Evolutionary conservation across 2,888 invertebrate species (phyloP).

Genomic region (Caradrina kadenii): DNA sequence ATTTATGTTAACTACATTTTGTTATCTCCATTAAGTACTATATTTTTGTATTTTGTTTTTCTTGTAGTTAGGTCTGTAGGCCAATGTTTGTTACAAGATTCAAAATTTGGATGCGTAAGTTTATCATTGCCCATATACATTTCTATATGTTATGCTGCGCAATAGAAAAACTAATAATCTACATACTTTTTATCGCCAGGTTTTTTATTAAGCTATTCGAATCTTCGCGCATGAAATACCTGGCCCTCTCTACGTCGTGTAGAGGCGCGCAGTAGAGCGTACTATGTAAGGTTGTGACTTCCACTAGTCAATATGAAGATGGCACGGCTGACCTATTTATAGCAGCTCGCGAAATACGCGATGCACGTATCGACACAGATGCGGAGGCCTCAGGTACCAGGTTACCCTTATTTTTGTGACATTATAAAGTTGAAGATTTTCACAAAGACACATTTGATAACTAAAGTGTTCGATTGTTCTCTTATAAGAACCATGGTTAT

Average conservation of each 20-base stretch:
- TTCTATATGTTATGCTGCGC: too few relatives aligned
- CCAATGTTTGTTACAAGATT: too few relatives aligned
- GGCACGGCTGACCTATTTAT: conserved; percentile 62
- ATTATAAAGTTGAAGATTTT: neutral
- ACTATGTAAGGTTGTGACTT: conserved; percentile 37
- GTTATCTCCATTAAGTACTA: too few relatives aligned
- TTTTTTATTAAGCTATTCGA: neutral
- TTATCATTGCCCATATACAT: too few relatives aligned
- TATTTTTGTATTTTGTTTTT: too few relatives aligned
- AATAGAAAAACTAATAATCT: too few relatives aligned
- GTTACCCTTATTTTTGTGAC: neutral
- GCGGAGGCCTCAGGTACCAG: conserved; percentile 10
- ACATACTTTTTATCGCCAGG: neutral
- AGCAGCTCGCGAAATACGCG: conserved; percentile 50
- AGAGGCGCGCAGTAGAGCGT: conserved; percentile 4
- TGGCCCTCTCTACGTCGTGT: neutral
- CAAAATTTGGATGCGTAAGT: too few relatives aligned
- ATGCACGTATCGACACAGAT: conserved; percentile 58
- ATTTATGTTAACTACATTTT: too few relatives aligned
- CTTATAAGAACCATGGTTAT: too few relatives aligned
- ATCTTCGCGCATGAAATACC: neutral
- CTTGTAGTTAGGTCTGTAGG: too few relatives aligned
- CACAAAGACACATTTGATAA: too few relatives aligned
- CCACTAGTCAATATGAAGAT: conserved; percentile 65
- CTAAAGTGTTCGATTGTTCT: too few relatives aligned